Evolutionary conservation across 2,113 vertebrate species (phyloP).

Genomic region (rabbit (Oryctolagus cuniculus)): DNA sequence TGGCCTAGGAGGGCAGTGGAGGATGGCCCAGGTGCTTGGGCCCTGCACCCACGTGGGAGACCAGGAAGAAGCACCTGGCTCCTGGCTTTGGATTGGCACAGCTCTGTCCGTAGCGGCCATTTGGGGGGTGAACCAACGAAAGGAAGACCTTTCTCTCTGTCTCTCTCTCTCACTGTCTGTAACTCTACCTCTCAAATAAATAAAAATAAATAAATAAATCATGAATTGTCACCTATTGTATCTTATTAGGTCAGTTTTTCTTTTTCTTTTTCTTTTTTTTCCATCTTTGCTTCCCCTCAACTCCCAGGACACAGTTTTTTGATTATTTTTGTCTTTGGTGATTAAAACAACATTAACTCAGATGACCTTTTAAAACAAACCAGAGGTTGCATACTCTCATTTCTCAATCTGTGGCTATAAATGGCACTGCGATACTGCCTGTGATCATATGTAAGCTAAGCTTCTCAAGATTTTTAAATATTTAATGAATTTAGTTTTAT

Average conservation of each 20-base stretch:
- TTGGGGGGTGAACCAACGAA: no score
- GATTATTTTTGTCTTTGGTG: not conserved
- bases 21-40: no score
- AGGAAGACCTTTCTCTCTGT: no score
- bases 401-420: not conserved
- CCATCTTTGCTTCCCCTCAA: not conserved
- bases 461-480: not conserved
- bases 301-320: not conserved
- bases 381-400: not conserved
- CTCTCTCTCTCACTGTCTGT: no score
- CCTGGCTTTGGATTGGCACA: no score
- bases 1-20: no score
- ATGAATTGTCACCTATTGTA: not conserved
- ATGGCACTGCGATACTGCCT: not conserved
- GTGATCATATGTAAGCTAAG: not conserved
- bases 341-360: conserved; percentile 7
- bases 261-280: not conserved
- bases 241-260: conserved; percentile 26
- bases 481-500: no score
- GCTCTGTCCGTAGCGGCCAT: no score
- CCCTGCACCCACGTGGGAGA: no score
- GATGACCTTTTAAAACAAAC: conserved; percentile 31
- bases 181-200: no score
- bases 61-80: no score
- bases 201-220: not conserved